Conservation (phyloP, 2,113 vertebrate species). For the Sebastes fasciatus region DNA sequence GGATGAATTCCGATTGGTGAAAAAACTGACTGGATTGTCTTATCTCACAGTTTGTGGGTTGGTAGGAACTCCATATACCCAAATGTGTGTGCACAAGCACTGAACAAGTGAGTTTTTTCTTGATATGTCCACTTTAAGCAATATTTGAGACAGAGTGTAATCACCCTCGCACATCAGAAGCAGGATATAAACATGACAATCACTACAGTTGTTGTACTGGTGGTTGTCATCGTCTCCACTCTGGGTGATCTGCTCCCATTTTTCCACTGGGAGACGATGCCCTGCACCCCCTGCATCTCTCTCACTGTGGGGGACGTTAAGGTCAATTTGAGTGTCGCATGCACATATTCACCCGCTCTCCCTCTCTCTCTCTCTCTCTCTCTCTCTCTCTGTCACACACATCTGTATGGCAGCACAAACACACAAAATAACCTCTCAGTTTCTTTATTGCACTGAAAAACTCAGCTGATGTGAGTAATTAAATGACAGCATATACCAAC, state of each 20-base stretch:
- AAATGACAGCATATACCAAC: slow-evolving; percentile 22
- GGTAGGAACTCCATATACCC: too few species aligned
- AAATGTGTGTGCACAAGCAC: too few species aligned
- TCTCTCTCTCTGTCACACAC: slow-evolving; percentile 19
- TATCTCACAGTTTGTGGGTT: too few species aligned
- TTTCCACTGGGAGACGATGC: too few species aligned
- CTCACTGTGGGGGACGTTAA: slow-evolving; percentile 4
- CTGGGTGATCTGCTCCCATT: slow-evolving; percentile 12
- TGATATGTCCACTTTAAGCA: too few species aligned
- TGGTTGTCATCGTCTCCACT: background rate
- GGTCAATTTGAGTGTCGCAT: slow-evolving; percentile 24
- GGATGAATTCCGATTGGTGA: too few species aligned
- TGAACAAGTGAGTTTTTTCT: too few species aligned
- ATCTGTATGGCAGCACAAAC: slow-evolving; percentile 13
- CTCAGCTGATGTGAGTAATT: slow-evolving; percentile 11
- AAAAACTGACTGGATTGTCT: too few species aligned
- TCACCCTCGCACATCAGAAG: background rate
- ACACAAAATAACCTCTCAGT: background rate
- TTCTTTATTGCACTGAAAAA: background rate
- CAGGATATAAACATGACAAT: background rate
- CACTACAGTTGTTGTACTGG: background rate
- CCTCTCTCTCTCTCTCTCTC: too few species aligned
- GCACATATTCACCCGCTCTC: background rate
- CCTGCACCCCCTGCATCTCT: background rate
- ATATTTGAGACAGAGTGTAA: too few species aligned